Evolutionary conservation across 2,888 invertebrate genomes (phyloP), one percentile per base, ranked within the genome.

Genomic region (Petrolisthes cinctipes): DNA sequence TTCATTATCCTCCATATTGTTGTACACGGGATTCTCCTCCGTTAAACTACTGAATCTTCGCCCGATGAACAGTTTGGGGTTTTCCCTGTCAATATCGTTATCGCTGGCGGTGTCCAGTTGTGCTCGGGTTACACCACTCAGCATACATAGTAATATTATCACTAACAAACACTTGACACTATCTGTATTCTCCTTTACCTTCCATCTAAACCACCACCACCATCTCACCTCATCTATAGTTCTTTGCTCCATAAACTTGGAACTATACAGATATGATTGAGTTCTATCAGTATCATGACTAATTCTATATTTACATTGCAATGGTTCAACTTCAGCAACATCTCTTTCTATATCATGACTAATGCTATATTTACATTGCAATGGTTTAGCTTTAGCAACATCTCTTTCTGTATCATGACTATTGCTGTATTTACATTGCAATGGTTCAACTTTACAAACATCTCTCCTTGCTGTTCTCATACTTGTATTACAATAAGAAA

Each of bases 21-120:
- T 51, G 56, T 75, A 80, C 71, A 80, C 56, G 17, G 20, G 51
- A 20, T 81, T 80, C 23, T 53, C 53, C 1, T 83, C 73, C 23
- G 61, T 87, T 37, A 87, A 61, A 81, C 83, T 81, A 66, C 87
- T 84, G 9, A 84, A 81, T 80, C 87, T 87, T 81, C 87, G 83
- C 4, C 56, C 87, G n/a, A n/a, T 79, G 80, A 87, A 87, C 80
- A 83, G 71, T 23, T 82, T 9, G 68, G 73, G 11, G 17, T 87
- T 84, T 9, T 83, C 87, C 53, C 71, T 61, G 54, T 83, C 56
- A 53, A 17, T 11, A 51, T 20, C 53, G 14, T 37, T 73, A 71
- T 23, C 56, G 7, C 78, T 79, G 68, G 20, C 57, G 4, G 84
- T 51, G 11, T 83, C 78, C 51, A 84, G 57, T 54, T 83, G 81